Evolutionary conservation across 2,113 vertebrate species (phyloP).

Genomic region (Colius striatus): DNA sequence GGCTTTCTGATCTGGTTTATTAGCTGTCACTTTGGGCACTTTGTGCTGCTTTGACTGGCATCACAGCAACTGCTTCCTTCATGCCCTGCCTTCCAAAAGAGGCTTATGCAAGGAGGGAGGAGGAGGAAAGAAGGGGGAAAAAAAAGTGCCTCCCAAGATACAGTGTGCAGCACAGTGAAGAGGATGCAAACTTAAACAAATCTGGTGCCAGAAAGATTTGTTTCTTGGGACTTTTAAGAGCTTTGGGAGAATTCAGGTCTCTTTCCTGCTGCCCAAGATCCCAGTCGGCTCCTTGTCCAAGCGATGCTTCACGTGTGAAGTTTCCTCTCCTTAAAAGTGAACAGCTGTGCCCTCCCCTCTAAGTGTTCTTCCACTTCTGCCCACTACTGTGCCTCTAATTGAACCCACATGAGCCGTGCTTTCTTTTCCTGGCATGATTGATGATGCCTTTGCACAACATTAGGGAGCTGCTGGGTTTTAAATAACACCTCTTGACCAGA

Average conservation of each 20-base stretch:
- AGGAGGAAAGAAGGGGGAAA: background rate
- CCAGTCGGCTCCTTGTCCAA: slow-evolving; percentile 53
- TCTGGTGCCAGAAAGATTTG: slow-evolving; percentile 47
- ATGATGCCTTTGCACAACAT: slow-evolving; percentile 76
- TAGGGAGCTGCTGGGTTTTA: slow-evolving; percentile 75
- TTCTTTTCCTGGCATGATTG: slow-evolving; percentile 77
- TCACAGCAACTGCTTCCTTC: slow-evolving; percentile 46
- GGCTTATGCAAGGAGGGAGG: background rate
- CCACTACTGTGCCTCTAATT: slow-evolving; percentile 83
- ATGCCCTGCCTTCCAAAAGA: slow-evolving; percentile 51
- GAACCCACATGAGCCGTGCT: slow-evolving; percentile 77
- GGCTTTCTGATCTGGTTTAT: slow-evolving; percentile 61
- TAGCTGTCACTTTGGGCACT: slow-evolving; percentile 66
- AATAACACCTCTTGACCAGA: slow-evolving; percentile 75
- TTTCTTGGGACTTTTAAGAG: slow-evolving; percentile 45
- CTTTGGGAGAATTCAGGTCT: slow-evolving; percentile 61
- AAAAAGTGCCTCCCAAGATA: background rate
- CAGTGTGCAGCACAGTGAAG: background rate
- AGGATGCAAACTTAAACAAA: slow-evolving; percentile 54
- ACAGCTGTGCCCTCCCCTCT: slow-evolving; percentile 79
- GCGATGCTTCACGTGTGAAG: slow-evolving; percentile 76
- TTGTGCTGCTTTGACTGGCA: slow-evolving; percentile 59
- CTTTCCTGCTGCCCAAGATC: slow-evolving; percentile 60
- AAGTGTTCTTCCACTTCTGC: slow-evolving; percentile 81
- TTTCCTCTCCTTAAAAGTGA: slow-evolving; percentile 82